These are phyloP conservation scores for Phrynosoma blainvillii DNA, from an alignment of 2,113 vertebrate genomes.

Conservation along the genomic window DNA sequence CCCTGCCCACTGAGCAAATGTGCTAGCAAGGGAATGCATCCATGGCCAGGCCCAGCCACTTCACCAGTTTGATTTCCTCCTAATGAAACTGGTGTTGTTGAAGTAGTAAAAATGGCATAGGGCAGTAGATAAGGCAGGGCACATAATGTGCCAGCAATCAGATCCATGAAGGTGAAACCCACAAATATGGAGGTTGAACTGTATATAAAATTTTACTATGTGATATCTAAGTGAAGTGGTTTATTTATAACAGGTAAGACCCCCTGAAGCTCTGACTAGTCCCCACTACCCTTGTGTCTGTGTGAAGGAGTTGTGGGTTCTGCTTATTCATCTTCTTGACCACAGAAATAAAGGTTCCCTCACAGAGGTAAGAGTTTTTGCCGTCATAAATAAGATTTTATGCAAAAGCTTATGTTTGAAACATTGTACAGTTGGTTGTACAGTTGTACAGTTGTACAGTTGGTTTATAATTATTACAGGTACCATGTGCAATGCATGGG, in stretches of 20 bases:
- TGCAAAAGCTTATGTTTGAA: not conserved
- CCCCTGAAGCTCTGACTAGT: conserved; percentile 84
- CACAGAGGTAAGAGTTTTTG: conserved; percentile 80
- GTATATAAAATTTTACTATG: not conserved
- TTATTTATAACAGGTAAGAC: conserved; percentile 81
- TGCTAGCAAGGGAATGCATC: too few relatives aligned
- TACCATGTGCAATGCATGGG: not conserved
- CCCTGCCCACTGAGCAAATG: too few relatives aligned
- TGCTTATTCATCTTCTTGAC: conserved; percentile 89
- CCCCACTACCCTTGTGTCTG: conserved; percentile 86
- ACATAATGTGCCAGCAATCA: too few relatives aligned
- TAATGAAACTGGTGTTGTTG: too few relatives aligned
- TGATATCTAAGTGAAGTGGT: conserved; percentile 28
- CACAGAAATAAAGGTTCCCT: conserved; percentile 84
- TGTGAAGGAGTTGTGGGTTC: conserved; percentile 91
- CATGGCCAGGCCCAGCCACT: too few relatives aligned
- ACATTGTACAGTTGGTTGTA: too few relatives aligned
- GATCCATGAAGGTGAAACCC: too few relatives aligned
- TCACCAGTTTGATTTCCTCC: too few relatives aligned
- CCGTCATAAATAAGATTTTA: not conserved
- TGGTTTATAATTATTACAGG: not conserved
- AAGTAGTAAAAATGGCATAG: too few relatives aligned
- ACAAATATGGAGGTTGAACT: too few relatives aligned
- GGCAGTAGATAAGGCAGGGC: too few relatives aligned
- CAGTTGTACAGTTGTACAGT: too few relatives aligned